Conservation (phyloP, 1,140 invertebrate species). For the Macrocentrus cingulum region DNA sequence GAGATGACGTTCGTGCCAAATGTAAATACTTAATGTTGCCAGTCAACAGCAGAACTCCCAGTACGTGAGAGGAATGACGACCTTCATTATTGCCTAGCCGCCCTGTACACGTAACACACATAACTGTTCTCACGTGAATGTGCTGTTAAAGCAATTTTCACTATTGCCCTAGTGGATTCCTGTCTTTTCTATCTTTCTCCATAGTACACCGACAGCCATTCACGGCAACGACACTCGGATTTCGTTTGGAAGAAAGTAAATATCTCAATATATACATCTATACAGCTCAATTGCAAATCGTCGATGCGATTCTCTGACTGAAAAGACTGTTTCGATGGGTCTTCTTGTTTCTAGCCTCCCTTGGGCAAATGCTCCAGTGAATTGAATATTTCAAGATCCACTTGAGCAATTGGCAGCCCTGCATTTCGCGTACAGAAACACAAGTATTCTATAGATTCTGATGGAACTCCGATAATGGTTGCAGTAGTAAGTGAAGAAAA, state of each 20-base stretch:
- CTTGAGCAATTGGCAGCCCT: not conserved
- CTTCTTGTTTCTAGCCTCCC: not conserved
- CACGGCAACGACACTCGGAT: too few relatives aligned
- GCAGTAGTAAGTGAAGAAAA: not conserved
- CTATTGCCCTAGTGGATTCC: not conserved
- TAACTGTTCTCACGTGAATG: not conserved
- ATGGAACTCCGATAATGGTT: conserved; percentile 1
- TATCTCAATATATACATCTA: too few relatives aligned
- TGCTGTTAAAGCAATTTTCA: not conserved
- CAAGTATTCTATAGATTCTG: not conserved
- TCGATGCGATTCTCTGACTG: too few relatives aligned
- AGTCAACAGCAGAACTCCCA: conserved; percentile 2
- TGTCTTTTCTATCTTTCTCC: not conserved
- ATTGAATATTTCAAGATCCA: conserved; percentile 6
- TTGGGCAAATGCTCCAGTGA: not conserved
- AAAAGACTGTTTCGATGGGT: not conserved
- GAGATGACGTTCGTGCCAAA: conserved; percentile 8
- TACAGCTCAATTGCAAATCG: too few relatives aligned
- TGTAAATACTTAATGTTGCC: conserved; percentile 13
- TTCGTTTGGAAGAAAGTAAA: too few relatives aligned
- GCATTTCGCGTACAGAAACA: not conserved
- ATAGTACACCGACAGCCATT: too few relatives aligned
- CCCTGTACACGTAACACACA: not conserved
- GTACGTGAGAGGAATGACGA: not conserved
- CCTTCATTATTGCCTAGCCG: not conserved